A percentile compares a stretch with the other conserved stretches of the same genome.
phyloP scores from a whole-genome alignment of 2,797 vertebrate species.

The Vultur gryphus region DNA sequence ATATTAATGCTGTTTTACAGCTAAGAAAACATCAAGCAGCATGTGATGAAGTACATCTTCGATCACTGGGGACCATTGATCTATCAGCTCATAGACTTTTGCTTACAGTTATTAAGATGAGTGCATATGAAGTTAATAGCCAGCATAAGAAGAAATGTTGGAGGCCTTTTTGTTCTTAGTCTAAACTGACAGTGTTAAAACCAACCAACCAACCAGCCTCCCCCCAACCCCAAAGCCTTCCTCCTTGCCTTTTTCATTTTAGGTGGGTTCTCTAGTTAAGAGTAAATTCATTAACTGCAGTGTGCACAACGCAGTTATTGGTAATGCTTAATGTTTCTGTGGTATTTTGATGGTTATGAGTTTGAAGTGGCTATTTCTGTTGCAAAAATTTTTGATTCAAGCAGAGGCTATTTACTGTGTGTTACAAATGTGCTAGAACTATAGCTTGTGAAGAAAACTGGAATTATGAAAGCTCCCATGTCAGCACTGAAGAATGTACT shows the following conservation, averaged over 20 bases:
- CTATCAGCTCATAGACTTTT: not conserved
- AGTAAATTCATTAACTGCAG: not conserved
- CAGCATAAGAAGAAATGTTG: not conserved
- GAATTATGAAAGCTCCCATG: not conserved
- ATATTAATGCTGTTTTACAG: not conserved
- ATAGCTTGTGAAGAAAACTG: not conserved
- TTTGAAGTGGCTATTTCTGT: not conserved
- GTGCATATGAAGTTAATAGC: not conserved
- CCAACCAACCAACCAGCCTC: not conserved
- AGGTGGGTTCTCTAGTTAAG: not conserved
- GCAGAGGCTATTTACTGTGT: not conserved
- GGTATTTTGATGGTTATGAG: not conserved
- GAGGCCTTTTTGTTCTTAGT: not conserved
- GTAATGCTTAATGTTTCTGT: not conserved
- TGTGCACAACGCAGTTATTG: fast-evolving
- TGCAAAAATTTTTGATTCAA: not conserved
- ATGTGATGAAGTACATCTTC: not conserved
- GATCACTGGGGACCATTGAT: not conserved
- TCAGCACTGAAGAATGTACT: not conserved
- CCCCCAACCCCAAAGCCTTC: not conserved
- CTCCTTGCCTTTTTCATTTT: not conserved
- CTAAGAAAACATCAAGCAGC: not conserved
- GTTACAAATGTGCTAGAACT: not conserved
- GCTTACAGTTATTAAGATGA: not conserved
- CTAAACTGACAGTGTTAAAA: not conserved